Evolutionary conservation across 2,888 invertebrate species (phyloP).

Genomic region (Aphidius colemani): DNA sequence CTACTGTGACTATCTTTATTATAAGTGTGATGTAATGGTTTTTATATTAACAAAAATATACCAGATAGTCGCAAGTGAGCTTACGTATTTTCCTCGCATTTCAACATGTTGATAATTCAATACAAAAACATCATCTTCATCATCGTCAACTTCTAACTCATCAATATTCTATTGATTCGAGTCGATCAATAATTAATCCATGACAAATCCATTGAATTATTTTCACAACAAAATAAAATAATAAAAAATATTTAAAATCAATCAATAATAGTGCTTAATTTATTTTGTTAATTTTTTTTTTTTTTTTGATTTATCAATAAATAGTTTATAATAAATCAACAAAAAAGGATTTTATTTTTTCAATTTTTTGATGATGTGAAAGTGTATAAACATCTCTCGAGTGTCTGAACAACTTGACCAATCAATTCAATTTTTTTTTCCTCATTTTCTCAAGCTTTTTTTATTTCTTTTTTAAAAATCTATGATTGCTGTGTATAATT

Average conservation of each 20-base stretch:
- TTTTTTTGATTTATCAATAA: too few species aligned
- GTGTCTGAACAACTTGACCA: background rate
- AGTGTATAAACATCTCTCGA: constrained; percentile 1
- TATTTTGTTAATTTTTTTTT: background rate
- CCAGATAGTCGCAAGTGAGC: constrained; percentile 30
- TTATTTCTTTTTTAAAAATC: constrained; percentile 8
- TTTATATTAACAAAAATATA: too few species aligned
- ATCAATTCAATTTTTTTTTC: constrained; percentile 15
- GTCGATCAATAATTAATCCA: background rate
- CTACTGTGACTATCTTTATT: too few species aligned
- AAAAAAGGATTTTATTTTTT: background rate
- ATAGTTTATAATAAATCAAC: too few species aligned
- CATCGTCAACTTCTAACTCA: constrained; percentile 21
- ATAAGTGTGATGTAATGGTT: too few species aligned
- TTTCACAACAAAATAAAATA: too few species aligned
- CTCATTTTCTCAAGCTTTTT: background rate
- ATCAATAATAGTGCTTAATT: constrained; percentile 1
- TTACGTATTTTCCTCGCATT: constrained; percentile 56
- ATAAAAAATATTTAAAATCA: background rate
- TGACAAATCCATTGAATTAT: background rate
- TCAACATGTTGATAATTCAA: constrained; percentile 56
- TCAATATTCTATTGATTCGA: background rate
- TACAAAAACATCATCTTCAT: constrained; percentile 53
- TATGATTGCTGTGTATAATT: constrained; percentile 18
- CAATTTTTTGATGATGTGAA: constrained; percentile 1